These are phyloP conservation scores for Vanessa atalanta DNA, from an alignment of 1,140 invertebrate species.

Conservation along the genomic window DNA sequence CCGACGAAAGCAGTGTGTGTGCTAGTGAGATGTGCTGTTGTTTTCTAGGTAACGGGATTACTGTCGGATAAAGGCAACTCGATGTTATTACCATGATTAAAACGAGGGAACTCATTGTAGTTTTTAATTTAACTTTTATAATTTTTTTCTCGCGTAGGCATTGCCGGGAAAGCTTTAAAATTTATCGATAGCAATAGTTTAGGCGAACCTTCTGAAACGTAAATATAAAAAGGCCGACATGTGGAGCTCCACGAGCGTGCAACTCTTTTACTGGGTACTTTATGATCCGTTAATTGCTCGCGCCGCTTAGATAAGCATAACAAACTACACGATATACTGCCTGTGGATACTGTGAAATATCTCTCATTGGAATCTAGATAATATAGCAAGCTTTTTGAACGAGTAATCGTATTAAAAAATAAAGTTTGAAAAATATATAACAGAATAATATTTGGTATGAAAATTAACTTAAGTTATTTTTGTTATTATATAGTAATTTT, in stretches of 20 bases:
- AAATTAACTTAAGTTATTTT: no score
- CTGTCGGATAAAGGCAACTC: conserved; percentile 64
- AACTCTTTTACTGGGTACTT: conserved; percentile 58
- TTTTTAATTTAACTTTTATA: conserved; percentile 37
- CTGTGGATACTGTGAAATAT: conserved; percentile 23
- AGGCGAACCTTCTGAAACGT: conserved; percentile 6
- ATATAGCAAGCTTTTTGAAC: conserved; percentile 1
- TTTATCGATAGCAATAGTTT: conserved; percentile 17
- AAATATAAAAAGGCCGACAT: conserved; percentile 25
- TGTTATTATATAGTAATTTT: no score
- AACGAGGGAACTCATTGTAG: conserved; percentile 33
- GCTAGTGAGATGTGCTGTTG: conserved; percentile 79
- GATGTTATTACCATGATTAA: conserved; percentile 42
- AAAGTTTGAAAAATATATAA: not conserved
- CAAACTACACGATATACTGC: conserved; percentile 48
- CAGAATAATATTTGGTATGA: no score
- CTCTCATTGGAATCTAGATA: conserved; percentile 8
- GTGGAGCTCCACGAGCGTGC: conserved; percentile 40
- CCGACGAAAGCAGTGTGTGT: conserved; percentile 76
- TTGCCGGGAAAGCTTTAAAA: conserved; percentile 8
- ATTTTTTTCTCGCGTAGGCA: conserved; percentile 15
- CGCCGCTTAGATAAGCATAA: conserved; percentile 68
- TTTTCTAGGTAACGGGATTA: conserved; percentile 76
- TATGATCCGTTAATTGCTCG: conserved; percentile 72
- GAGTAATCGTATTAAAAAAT: not conserved